These are phyloP conservation scores for Calephelis perditalis DNA, from an alignment of 2,888 invertebrate species.

Conservation along the genomic window DNA sequence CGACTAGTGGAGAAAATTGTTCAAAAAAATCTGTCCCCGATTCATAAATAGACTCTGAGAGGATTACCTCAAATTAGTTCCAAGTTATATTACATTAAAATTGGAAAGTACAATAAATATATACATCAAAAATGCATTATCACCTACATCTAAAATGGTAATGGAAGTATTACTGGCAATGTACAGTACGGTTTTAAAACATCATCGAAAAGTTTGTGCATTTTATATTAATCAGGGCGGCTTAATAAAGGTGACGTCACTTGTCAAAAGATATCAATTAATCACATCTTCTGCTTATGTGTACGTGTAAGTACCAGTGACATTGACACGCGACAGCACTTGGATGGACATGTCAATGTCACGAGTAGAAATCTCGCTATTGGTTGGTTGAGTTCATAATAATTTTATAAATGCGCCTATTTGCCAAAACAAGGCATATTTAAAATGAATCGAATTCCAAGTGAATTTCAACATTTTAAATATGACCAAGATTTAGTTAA, in stretches of 20 bases:
- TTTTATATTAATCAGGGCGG: conserved; percentile 5
- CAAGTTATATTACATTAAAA: conserved; percentile 20
- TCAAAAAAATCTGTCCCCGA: conserved; percentile 18
- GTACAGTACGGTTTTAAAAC: conserved; percentile 37
- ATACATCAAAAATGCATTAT: conserved; percentile 45
- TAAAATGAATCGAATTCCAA: neutral
- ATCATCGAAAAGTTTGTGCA: conserved; percentile 34
- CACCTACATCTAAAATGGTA: conserved; percentile 42
- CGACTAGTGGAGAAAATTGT: conserved; percentile 2
- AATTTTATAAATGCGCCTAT: neutral
- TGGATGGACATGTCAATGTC: neutral
- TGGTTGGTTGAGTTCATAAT: neutral
- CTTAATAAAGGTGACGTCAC: neutral
- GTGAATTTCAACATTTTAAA: neutral
- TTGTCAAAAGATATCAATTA: neutral
- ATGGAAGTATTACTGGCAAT: conserved; percentile 45
- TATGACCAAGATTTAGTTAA: neutral
- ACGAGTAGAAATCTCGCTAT: neutral
- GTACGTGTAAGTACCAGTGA: neutral
- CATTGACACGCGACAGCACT: too few relatives aligned
- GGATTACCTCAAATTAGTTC: conserved; percentile 28
- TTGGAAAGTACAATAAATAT: conserved; percentile 33
- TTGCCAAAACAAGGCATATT: neutral
- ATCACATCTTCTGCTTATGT: neutral
- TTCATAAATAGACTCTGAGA: conserved; percentile 27